Evolutionary conservation across 2,888 invertebrate species (phyloP).

Genomic region (Endotricha flammealis): DNA sequence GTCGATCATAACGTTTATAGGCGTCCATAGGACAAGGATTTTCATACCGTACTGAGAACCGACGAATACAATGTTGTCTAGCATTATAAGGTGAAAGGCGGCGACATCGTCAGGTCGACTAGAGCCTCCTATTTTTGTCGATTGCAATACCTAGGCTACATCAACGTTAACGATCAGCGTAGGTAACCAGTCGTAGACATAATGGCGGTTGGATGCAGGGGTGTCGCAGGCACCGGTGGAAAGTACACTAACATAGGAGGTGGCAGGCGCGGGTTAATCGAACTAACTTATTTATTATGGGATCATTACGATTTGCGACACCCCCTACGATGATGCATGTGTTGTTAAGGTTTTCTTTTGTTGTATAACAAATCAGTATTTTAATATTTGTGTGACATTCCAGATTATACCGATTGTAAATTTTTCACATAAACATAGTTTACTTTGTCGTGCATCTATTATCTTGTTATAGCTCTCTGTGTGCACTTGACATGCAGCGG

Average conservation of each 20-base stretch:
- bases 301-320: slow-evolving; percentile 55
- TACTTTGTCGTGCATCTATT: slow-evolving; percentile 43
- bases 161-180: too few species aligned
- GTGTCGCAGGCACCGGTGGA: not conserved
- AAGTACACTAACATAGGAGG: not conserved
- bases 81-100: too few species aligned
- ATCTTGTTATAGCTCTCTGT: slow-evolving; percentile 50
- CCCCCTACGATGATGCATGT: slow-evolving; percentile 51
- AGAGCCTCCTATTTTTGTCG: too few species aligned
- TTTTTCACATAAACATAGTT: slow-evolving; percentile 32
- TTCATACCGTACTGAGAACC: too few species aligned
- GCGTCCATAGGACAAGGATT: too few species aligned
- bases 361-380: slow-evolving; percentile 76
- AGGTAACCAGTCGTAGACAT: slow-evolving; percentile 15
- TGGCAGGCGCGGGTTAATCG: not conserved
- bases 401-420: slow-evolving; percentile 49
- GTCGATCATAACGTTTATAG: too few species aligned
- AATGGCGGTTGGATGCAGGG: slow-evolving; percentile 27
- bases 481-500: slow-evolving; percentile 24
- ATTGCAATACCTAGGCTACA: too few species aligned
- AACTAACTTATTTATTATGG: slow-evolving; percentile 37
- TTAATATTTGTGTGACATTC: slow-evolving; percentile 76
- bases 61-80: too few species aligned
- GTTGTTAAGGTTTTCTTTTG: slow-evolving; percentile 62
- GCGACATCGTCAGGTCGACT: too few species aligned